Evolutionary conservation across 2,113 vertebrate species (phyloP), one percentile per base, ranked within the genome.

Genomic region (Dolichallabes microphthalmus): DNA sequence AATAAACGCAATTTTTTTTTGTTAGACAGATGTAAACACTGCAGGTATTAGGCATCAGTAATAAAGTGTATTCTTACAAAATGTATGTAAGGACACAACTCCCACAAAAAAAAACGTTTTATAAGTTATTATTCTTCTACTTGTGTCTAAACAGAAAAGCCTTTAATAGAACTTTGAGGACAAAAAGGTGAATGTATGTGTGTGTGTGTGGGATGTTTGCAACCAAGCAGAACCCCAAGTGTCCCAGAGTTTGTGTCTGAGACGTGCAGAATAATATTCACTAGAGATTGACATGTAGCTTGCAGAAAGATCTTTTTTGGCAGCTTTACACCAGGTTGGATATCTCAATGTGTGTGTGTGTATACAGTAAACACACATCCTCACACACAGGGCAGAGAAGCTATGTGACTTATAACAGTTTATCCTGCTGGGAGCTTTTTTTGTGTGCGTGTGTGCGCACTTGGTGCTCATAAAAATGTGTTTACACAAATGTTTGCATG

Each of bases 241-340:
- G 50, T 79, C 80, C 86, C 73, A 66, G 66, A 85, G 83, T 82
- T 82, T 87, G 83, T 27, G 58, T 80, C 50, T 87, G 68, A 83
- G 68, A 86, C 76, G 81, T 61, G 73, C 58, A 77, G 80, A 76
- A 82, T 50, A 30, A 1, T 85, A 77, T 55, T 83, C 86, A 76
- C 75, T 66, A 57, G 81, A 83, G 86, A 83, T 63, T 81, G 84
- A 71, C 53, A 30, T 81, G 53, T 61, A 76, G 80, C 88, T 84
- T 86, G 35, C 64, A 82, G 86, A 86, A 83, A 87, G 69, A 64
- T 25, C 35, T 30, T 83, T 30, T 68, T 85, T 84, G 86, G 69
- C 88, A 87, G 88, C 12, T 32, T 45, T 66, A 76, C 64, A n/a
- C 84, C 61, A 53, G 81, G 55, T 27, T 55, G 22, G 22, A 19